A percentile compares a stretch with the other conserved stretches of the same genome.
Evolutionary conservation across 2,888 invertebrate species (phyloP).

Genomic region (Caenorhabditis virilis): DNA sequence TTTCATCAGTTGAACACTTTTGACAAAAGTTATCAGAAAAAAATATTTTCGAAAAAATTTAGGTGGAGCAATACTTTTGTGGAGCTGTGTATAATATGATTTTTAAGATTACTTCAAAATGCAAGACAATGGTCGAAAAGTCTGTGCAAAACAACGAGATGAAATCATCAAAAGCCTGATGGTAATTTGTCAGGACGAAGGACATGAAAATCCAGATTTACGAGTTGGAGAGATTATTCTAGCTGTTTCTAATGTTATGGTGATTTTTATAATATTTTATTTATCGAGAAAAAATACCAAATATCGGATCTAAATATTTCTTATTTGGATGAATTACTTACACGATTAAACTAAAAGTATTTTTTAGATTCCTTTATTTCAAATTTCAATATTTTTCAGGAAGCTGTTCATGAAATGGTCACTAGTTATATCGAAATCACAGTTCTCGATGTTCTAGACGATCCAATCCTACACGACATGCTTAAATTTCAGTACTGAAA

Average conservation of each 20-base stretch:
- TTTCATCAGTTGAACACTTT: too few relatives aligned
- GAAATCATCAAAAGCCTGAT: constrained; percentile 19
- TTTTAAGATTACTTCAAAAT: constrained; percentile 35
- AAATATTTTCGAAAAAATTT: too few relatives aligned
- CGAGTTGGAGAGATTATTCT: constrained; percentile 20
- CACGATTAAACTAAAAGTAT: not conserved
- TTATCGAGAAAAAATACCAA: too few relatives aligned
- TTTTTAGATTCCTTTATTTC: too few relatives aligned
- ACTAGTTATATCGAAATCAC: constrained; percentile 27
- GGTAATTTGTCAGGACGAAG: constrained; percentile 29
- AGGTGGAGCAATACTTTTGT: too few relatives aligned
- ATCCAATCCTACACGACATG: constrained; percentile 35
- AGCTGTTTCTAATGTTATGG: constrained; percentile 13
- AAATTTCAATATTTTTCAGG: too few relatives aligned
- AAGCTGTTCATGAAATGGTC: constrained; percentile 26
- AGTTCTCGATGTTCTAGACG: constrained; percentile 25
- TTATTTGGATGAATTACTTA: too few relatives aligned
- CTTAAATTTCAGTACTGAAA: constrained; percentile 26
- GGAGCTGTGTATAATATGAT: too few relatives aligned
- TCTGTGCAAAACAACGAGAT: constrained; percentile 22
- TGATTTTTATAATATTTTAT: not conserved
- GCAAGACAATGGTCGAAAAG: constrained; percentile 12
- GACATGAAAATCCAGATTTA: constrained; percentile 11
- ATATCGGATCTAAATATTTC: too few relatives aligned
- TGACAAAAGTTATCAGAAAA: too few relatives aligned